Evolutionary conservation across 1,140 invertebrate species (phyloP).

Genomic region (Stegodyphus mimosarum): DNA sequence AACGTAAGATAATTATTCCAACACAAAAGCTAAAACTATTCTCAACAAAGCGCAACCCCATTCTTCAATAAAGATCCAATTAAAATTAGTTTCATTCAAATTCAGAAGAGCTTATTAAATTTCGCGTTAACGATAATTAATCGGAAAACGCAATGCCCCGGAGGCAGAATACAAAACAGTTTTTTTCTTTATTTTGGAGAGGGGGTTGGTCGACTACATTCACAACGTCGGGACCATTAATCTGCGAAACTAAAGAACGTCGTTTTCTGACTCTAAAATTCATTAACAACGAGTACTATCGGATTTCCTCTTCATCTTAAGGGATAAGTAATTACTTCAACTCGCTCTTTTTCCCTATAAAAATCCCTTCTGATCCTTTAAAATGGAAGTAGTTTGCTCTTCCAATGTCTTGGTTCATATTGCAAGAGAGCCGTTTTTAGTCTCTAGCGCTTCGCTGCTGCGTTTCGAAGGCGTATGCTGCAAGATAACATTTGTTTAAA

Average conservation of each 20-base stretch:
- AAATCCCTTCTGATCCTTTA: no score
- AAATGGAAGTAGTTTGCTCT: no score
- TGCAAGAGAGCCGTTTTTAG: no score
- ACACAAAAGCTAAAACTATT: no score
- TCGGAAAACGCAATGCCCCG: conserved; percentile 15
- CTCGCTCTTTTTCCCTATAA: not conserved
- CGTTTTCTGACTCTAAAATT: conserved; percentile 26
- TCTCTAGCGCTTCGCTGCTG: no score
- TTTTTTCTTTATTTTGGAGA: not conserved
- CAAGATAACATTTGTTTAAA: no score
- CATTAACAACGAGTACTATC: conserved; percentile 27
- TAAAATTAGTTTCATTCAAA: conserved; percentile 28
- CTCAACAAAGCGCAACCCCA: no score
- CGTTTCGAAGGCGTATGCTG: no score
- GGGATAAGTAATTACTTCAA: conserved; percentile 21
- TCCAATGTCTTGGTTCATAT: no score
- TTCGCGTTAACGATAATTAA: conserved; percentile 34
- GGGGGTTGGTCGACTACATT: not conserved
- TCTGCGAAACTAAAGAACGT: conserved; percentile 4
- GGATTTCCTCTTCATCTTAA: conserved; percentile 22
- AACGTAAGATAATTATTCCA: no score
- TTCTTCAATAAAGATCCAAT: conserved; percentile 22
- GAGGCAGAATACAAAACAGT: not conserved
- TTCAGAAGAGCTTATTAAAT: conserved; percentile 31
- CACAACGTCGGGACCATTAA: no score